A percentile compares a stretch with the other conserved stretches of the same genome.
Evolutionary conservation across 2,888 invertebrate species (phyloP).

Genomic region (Heliconius ismenius): DNA sequence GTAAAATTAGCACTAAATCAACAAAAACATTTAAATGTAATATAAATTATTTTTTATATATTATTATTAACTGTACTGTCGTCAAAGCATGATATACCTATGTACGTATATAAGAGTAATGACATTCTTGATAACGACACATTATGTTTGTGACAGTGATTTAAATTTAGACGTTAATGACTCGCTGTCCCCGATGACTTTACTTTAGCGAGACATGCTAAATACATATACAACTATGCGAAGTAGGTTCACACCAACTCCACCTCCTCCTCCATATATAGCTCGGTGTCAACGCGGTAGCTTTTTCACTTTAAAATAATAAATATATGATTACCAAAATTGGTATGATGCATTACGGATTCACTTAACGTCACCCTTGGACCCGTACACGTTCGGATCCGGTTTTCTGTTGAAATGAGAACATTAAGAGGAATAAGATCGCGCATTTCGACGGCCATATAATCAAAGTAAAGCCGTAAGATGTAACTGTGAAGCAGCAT

Average conservation of each 20-base stretch:
- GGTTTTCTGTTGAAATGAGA: conserved; percentile 53
- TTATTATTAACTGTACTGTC: conserved; percentile 38
- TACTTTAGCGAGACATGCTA: not conserved
- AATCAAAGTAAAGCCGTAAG: conserved; percentile 72
- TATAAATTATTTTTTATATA: conserved; percentile 58
- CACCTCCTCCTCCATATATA: conserved; percentile 41
- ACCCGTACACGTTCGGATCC: conserved; percentile 46
- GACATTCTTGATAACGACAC: conserved; percentile 7
- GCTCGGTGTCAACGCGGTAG: conserved; percentile 43
- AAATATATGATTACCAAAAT: conserved; percentile 47
- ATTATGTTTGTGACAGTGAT: conserved; percentile 13
- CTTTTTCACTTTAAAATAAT: conserved; percentile 46
- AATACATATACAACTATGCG: conserved; percentile 15
- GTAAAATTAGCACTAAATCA: conserved; percentile 77
- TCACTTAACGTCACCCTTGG: conserved; percentile 49
- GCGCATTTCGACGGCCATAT: conserved; percentile 54
- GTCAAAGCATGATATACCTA: conserved; percentile 39
- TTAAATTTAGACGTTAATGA: conserved; percentile 16
- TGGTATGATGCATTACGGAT: conserved; percentile 46
- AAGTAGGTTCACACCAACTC: conserved; percentile 32
- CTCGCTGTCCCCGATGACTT: conserved; percentile 15
- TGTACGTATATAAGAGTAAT: conserved; percentile 12
- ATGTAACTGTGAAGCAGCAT: conserved; percentile 77
- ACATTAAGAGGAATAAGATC: conserved; percentile 57
- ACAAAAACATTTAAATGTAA: conserved; percentile 67